These are phyloP conservation scores for Harpalus rufipes DNA, from an alignment of 2,888 invertebrate species.

Conservation along the genomic window DNA sequence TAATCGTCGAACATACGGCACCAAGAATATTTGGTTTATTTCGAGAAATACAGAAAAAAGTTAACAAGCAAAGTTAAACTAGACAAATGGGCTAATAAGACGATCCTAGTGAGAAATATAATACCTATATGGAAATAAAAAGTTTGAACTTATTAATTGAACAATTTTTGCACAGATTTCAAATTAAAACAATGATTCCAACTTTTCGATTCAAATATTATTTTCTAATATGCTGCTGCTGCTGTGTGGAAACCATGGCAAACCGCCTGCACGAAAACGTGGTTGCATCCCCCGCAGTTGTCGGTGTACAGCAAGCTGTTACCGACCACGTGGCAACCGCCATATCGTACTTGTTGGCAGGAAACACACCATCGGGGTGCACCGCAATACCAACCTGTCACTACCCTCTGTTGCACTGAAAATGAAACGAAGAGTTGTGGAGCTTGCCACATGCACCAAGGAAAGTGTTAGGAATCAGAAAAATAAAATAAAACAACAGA, in stretches of 20 bases:
- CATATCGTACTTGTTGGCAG: constrained; percentile 73
- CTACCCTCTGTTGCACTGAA: constrained; percentile 12
- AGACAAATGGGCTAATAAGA: no score
- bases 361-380: constrained; percentile 44
- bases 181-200: no score
- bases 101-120: no score
- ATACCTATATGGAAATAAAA: no score
- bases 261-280: constrained; percentile 11
- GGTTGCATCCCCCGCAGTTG: constrained; percentile 30
- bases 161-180: no score
- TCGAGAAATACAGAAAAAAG: no score
- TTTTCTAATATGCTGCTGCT: neutral
- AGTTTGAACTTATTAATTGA: no score
- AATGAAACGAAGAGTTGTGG: constrained; percentile 12
- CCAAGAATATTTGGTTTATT: no score
- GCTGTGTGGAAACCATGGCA: neutral
- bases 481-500: neutral
- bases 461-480: neutral
- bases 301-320: constrained; percentile 66
- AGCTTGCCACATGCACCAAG: neutral
- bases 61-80: no score
- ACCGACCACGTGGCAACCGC: constrained; percentile 67
- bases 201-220: no score
- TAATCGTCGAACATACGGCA: no score
- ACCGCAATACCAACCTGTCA: constrained; percentile 52